Evolutionary conservation across 2,888 invertebrate species (phyloP).

Genomic region (Dromius quadrimaculatus): DNA sequence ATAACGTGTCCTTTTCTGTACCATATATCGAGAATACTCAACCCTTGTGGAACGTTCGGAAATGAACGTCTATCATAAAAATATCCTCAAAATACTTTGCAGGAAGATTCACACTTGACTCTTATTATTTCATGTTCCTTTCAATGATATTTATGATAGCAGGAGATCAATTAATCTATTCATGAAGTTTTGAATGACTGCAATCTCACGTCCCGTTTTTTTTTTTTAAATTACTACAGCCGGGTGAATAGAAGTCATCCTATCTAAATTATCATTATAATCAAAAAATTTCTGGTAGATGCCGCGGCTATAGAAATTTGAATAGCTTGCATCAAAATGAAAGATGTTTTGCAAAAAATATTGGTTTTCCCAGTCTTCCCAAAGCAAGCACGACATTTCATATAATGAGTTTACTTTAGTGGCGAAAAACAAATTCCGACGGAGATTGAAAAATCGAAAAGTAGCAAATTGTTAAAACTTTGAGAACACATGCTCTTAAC

Average conservation of each 20-base stretch:
- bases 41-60: constrained; percentile 42
- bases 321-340: constrained; percentile 29
- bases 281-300: constrained; percentile 40
- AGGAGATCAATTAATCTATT: constrained; percentile 9
- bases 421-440: constrained; percentile 39
- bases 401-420: constrained; percentile 44
- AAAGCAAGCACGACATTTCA: not conserved
- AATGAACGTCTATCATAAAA: constrained; percentile 40
- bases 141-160: constrained; percentile 4
- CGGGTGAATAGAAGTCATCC: constrained; percentile 37
- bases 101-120: constrained; percentile 30
- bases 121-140: constrained; percentile 8
- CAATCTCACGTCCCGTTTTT: too few relatives aligned
- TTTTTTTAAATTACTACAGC: constrained; percentile 44
- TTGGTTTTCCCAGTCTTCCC: constrained; percentile 1
- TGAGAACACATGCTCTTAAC: constrained; percentile 51
- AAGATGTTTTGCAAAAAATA: constrained; percentile 11
- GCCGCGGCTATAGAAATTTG: not conserved
- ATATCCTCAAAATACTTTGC: constrained; percentile 40
- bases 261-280: constrained; percentile 48
- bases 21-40: constrained; percentile 38
- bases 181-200: constrained; percentile 14
- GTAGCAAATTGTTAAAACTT: constrained; percentile 7
- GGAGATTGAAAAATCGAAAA: constrained; percentile 25
- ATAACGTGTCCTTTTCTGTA: constrained; percentile 26